Evolutionary conservation across 1,140 invertebrate species (phyloP), one percentile per base, ranked within the genome.

Genomic region (Euwallacea similis): DNA sequence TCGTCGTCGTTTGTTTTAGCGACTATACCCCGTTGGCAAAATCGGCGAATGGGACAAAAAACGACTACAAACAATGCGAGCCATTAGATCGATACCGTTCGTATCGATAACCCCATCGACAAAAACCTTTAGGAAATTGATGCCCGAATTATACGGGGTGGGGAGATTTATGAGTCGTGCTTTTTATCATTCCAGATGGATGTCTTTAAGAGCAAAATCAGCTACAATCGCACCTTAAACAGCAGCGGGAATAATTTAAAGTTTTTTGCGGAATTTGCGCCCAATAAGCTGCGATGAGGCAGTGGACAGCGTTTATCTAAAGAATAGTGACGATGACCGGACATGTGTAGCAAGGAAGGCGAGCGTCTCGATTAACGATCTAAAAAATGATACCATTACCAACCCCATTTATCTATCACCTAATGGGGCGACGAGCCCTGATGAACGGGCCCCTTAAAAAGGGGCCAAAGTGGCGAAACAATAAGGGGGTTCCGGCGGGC

Each of bases 331-430:
- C 46, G 6, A 2, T 50, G 13, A 13, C 46, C 13, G 46, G 46
- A 50, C 46, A 13, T 13, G 46, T 50, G 46, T 50, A 50, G 13
- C 21, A 33, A 33, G 21, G 21, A 1, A 33, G 21, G 21, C 21
- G 13, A 50, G 46, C 16, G 10, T n/a, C 47, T n/a, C 54, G 46
- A 65, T 65, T 65, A 46, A 65, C 55, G 54, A 67, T 44, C 46
- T 67, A 55, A 67, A 67, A 67, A 67, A 67, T 67, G 65, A 67
- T 67, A 44, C 41, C 54, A 41, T 58, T 44, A 56, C 65, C 43
- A 67, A 58, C 41, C 54, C 54, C 65, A 67, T 67, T 58, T 59
- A 58, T 58, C 41, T 44, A 33, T 13, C 55, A 55, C 33, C 54
- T 67, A 67, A 67, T 67, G 65, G 65, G 42, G 41, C 65, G 55